These are phyloP conservation scores for Oryzias melastigma DNA, from an alignment of 2,113 vertebrate species.

Conservation along the genomic window DNA sequence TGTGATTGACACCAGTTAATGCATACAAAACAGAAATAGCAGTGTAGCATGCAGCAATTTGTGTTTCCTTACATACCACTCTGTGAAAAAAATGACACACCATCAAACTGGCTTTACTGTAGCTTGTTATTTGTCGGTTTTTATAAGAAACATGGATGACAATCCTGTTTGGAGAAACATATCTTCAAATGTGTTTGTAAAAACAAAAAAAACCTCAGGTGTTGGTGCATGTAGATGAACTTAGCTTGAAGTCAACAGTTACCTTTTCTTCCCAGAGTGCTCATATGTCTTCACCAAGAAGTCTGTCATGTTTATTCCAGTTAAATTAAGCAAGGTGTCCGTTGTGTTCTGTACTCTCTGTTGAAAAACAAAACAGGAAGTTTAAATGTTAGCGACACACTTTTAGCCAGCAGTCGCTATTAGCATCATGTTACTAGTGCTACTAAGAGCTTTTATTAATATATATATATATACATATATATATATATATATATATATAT, in stretches of 20 bases:
- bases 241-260: not conserved
- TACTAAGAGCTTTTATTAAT: too few relatives aligned
- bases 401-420: too few relatives aligned
- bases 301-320: conserved; percentile 88
- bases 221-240: too few relatives aligned
- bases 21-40: conserved; percentile 9
- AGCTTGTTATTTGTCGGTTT: conserved; percentile 7
- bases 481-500: too few relatives aligned
- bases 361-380: not conserved
- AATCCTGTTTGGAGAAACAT: too few relatives aligned
- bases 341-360: conserved; percentile 79
- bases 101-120: too few relatives aligned
- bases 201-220: too few relatives aligned
- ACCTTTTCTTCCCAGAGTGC: conserved; percentile 73
- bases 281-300: conserved; percentile 92
- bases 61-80: conserved; percentile 4
- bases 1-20: not conserved
- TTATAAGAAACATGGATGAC: not conserved
- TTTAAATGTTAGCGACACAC: not conserved
- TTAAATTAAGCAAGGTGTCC: conserved; percentile 88
- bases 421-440: too few relatives aligned
- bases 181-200: too few relatives aligned
- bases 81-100: too few relatives aligned
- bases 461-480: too few relatives aligned
- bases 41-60: conserved; percentile 9